Evolutionary conservation across 2,797 vertebrate genomes (phyloP).

Genomic region (Smutsia gigantea): DNA sequence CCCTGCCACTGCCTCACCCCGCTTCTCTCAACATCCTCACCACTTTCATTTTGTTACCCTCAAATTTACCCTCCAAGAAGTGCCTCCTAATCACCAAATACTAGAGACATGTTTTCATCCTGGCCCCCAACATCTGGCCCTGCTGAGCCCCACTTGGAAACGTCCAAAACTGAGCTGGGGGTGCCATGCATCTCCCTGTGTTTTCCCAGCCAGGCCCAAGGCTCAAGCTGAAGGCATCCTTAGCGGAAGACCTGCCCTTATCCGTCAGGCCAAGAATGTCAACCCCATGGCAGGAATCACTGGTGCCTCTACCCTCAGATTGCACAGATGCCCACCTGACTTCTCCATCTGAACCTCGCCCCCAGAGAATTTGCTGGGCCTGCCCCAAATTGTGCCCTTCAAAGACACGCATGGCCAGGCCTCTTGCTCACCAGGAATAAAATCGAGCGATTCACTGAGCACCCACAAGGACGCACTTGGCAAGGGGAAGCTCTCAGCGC

Average conservation of each 20-base stretch:
- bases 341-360: background rate
- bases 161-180: background rate
- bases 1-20: background rate
- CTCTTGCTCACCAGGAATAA: background rate
- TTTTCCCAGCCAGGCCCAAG: background rate
- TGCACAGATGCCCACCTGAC: background rate
- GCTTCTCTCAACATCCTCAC: background rate
- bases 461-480: background rate
- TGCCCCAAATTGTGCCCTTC: background rate
- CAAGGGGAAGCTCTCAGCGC: background rate
- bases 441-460: background rate
- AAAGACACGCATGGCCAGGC: background rate
- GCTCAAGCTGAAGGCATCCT: background rate
- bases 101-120: background rate
- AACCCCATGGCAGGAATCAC: background rate
- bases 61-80: background rate
- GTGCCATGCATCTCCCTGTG: background rate
- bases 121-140: background rate
- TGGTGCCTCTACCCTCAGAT: background rate
- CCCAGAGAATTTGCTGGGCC: background rate
- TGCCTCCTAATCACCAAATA: background rate
- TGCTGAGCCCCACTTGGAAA: background rate
- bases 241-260: background rate
- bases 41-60: background rate
- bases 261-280: background rate